Evolutionary conservation across 2,113 vertebrate genomes (phyloP), one percentile per base, ranked within the genome.

Genomic region (Coryphaenoides rupestris): DNA sequence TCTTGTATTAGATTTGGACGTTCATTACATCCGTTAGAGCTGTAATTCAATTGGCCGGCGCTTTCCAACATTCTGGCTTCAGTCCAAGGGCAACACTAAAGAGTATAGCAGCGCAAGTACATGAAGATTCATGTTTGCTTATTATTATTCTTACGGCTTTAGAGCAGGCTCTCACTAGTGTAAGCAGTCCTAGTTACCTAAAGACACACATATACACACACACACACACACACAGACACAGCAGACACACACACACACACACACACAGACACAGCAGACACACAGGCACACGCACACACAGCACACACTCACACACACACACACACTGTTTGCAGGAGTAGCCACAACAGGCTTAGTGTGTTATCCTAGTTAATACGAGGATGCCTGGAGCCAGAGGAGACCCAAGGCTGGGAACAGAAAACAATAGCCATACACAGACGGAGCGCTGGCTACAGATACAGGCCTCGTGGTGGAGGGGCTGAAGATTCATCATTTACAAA

Each of bases 321-420:
- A 40, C 26, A 33, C 28, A 33, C 24, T 33, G 57, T 59, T 33
- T 17, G 45, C n/a, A 70, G 28, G 80, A 75, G 19, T 21, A 49
- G 0, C 58, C 72, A 66, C 75, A 14, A 50, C 46, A 70, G 75
- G 69, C 22, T 80, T 70, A 80, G 0, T 3, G 19, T 0, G 47
- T 55, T 58, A 66, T 19, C 45, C 33, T 24, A 62, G 13, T 52
- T 12, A 40, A 47, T 52, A 47, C 26, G 1, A 40, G 33, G 61
- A 2, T 0, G 59, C 73, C 68, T 61, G 50, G 22, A 70, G 70
- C 56, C 15, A 12, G 26, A 60, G 12, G 19, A 45, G 4, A 47
- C 19, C 21, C 55, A 55, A 55, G 50, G 49, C 55, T 46, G 63
- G 54, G 17, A 55, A 65, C 21, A 12, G 9, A 40, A 12, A 40